phyloP scores from a whole-genome alignment of 2,888 invertebrate species.

The Tetrapedia diversipes region DNA sequence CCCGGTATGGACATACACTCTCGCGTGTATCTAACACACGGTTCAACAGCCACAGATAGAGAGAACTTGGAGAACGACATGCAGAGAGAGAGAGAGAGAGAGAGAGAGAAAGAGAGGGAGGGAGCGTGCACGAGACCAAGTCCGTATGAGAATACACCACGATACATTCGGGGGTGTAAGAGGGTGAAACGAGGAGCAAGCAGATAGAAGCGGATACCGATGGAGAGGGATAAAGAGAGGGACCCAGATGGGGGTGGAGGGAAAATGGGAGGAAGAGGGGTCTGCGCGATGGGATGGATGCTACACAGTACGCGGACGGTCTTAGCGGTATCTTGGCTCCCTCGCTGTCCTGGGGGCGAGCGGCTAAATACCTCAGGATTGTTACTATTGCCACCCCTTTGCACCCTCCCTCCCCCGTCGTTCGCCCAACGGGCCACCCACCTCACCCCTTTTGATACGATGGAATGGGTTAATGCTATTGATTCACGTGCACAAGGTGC shows the following conservation, averaged over 20 bases:
- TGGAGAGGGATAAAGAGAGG: conserved; percentile 47
- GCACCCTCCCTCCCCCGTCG: conserved; percentile 65
- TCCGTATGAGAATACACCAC: conserved; percentile 69
- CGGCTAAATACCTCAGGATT: conserved; percentile 83
- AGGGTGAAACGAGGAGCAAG: conserved; percentile 38
- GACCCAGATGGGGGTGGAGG: conserved; percentile 14
- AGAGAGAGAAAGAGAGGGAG: too few relatives aligned
- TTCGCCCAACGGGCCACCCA: conserved; percentile 64
- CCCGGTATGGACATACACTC: conserved; percentile 73
- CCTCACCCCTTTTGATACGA: conserved; percentile 79
- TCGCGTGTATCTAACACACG: conserved; percentile 64
- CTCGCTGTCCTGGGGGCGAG: conserved; percentile 76
- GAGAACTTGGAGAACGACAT: too few relatives aligned
- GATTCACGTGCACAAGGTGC: conserved; percentile 81
- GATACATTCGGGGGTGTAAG: conserved; percentile 69
- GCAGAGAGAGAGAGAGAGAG: too few relatives aligned
- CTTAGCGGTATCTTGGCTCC: conserved; percentile 82
- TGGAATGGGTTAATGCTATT: conserved; percentile 83
- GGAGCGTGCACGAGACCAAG: too few relatives aligned
- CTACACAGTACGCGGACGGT: conserved; percentile 79
- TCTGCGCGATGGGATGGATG: conserved; percentile 78
- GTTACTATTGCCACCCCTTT: conserved; percentile 81
- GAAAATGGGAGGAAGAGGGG: conserved; percentile 29
- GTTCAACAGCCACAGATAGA: conserved; percentile 46
- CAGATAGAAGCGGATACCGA: conserved; percentile 60